phyloP scores from a whole-genome alignment of 2,797 vertebrate genomes.

The Apodemus agrarius region DNA sequence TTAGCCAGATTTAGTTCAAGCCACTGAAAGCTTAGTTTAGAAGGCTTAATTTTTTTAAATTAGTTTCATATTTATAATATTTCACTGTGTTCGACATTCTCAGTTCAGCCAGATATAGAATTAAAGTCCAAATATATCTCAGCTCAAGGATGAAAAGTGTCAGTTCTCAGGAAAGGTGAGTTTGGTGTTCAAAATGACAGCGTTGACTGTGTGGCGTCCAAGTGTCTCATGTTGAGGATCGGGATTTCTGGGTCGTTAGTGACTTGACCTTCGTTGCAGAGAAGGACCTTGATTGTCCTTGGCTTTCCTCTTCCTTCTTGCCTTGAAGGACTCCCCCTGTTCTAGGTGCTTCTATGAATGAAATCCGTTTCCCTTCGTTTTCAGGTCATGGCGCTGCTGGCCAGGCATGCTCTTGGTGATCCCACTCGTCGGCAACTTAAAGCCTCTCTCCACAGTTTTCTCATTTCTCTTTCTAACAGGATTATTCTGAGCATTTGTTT shows the following conservation, averaged over 20 bases:
- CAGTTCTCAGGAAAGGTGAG: background rate
- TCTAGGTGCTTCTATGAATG: background rate
- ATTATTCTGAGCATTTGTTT: background rate
- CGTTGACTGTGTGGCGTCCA: background rate
- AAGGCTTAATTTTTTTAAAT: background rate
- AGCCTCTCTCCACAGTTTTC: background rate
- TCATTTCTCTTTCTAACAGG: background rate
- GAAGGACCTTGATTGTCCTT: background rate
- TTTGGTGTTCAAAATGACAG: background rate
- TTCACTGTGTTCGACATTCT: conserved; percentile 1
- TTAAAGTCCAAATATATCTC: background rate
- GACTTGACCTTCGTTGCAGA: background rate
- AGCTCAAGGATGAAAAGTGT: background rate
- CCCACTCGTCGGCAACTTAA: background rate
- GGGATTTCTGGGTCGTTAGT: background rate
- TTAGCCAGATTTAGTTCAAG: background rate
- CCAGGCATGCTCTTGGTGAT: background rate
- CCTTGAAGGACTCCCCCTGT: background rate
- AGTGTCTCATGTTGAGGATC: background rate
- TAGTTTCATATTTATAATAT: background rate
- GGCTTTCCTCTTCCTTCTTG: background rate
- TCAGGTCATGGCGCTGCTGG: background rate
- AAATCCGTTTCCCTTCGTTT: background rate
- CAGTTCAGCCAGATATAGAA: background rate
- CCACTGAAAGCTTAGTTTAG: conserved; percentile 23